These are phyloP conservation scores for Cephus sareptanus DNA, from an alignment of 2,888 invertebrate genomes.

Conservation along the genomic window DNA sequence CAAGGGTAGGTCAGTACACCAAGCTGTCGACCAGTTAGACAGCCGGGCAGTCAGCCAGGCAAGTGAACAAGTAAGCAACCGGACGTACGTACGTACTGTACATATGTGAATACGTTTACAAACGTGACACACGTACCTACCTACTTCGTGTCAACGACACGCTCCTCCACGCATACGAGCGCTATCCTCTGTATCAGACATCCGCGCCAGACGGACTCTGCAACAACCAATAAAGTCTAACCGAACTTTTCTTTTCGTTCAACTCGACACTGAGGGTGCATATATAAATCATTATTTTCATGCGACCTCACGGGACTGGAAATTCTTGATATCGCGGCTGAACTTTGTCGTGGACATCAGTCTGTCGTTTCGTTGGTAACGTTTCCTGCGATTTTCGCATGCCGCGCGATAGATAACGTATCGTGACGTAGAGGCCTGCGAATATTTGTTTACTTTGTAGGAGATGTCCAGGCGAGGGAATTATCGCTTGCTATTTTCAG, in stretches of 20 bases:
- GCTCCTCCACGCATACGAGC: constrained; percentile 1
- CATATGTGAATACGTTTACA: neutral
- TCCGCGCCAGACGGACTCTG: neutral
- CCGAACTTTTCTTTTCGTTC: neutral
- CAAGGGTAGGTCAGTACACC: constrained; percentile 50
- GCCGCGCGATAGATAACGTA: constrained; percentile 6
- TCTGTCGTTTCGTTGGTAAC: neutral
- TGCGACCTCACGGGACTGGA: neutral
- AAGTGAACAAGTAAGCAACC: constrained; percentile 15
- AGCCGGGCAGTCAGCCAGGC: constrained; percentile 18
- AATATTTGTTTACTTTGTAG: neutral
- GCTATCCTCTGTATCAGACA: neutral
- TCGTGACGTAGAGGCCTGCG: neutral
- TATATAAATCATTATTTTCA: neutral
- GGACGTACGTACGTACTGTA: neutral
- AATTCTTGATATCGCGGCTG: neutral
- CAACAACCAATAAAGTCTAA: neutral
- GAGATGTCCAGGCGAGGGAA: constrained; percentile 24
- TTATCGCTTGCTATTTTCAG: constrained; percentile 35
- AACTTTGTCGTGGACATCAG: neutral
- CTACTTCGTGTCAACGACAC: constrained; percentile 6
- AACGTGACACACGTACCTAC: neutral
- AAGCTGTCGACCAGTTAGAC: constrained; percentile 17
- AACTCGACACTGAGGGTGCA: neutral
- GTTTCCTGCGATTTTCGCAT: neutral